A percentile compares a stretch with the other conserved stretches of the same genome.
These are phyloP conservation scores for Catharus ustulatus DNA, from an alignment of 2,797 vertebrate genomes.

Conservation along the genomic window DNA sequence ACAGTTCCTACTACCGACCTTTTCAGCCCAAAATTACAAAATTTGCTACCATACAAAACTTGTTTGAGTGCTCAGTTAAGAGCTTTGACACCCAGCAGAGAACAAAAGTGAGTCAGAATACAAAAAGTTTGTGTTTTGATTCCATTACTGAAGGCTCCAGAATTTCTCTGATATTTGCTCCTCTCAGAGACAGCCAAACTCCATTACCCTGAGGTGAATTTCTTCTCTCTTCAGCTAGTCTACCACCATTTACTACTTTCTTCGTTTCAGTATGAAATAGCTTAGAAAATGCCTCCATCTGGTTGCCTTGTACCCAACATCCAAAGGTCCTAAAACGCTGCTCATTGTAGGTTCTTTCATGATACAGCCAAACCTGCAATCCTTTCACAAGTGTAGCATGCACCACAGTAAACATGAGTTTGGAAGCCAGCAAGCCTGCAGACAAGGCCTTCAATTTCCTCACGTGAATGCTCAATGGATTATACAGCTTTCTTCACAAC, in stretches of 20 bases:
- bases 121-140: not conserved
- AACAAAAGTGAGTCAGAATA: not conserved
- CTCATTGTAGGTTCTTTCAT: not conserved
- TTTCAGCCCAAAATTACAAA: not conserved
- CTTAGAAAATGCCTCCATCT: not conserved
- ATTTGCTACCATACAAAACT: not conserved
- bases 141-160: not conserved
- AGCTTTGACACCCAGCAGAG: not conserved
- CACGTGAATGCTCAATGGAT: not conserved
- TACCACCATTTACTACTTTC: not conserved
- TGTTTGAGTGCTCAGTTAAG: not conserved
- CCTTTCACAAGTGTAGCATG: not conserved
- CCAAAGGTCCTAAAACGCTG: not conserved
- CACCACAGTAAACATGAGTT: not conserved
- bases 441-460: slow-evolving; percentile 32
- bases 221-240: not conserved
- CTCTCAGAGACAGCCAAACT: not conserved
- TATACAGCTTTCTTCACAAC: slow-evolving; percentile 14
- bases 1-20: not conserved
- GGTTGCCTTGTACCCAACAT: not conserved
- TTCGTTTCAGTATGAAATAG: not conserved
- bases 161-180: not conserved
- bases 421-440: not conserved
- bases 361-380: not conserved
- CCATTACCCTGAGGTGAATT: not conserved